These are phyloP conservation scores for Nannobrachium achirus DNA, from an alignment of 2,113 vertebrate species.

Conservation along the genomic window DNA sequence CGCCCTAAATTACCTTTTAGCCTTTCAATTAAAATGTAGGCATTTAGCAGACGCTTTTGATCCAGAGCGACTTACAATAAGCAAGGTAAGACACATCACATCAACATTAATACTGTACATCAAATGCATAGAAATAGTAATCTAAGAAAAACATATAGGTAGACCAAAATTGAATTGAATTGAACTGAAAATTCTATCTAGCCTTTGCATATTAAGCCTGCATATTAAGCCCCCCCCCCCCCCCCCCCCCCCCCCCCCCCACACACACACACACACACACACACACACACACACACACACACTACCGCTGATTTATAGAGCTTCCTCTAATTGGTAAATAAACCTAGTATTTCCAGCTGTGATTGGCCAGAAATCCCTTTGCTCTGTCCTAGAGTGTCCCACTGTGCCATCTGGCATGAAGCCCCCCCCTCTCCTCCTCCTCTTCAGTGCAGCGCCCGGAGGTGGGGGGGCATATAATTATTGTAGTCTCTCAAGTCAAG, in stretches of 20 bases:
- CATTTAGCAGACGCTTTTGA: too few species aligned
- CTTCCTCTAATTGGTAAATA: slow-evolving; percentile 60
- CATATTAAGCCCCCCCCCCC: too few species aligned
- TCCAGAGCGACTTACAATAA: too few species aligned
- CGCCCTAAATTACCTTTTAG: too few species aligned
- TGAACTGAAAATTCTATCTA: too few species aligned
- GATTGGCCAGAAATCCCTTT: slow-evolving; percentile 62
- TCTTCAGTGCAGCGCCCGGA: slow-evolving; percentile 59
- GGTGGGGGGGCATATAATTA: slow-evolving; percentile 52
- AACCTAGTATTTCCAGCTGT: slow-evolving; percentile 50
- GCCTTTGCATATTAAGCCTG: too few species aligned
- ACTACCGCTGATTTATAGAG: slow-evolving; percentile 41
- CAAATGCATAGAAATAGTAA: too few species aligned
- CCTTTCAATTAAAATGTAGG: too few species aligned
- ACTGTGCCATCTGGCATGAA: slow-evolving; percentile 69
- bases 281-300: slow-evolving; percentile 25
- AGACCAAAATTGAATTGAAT: too few species aligned
- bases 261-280: slow-evolving; percentile 22
- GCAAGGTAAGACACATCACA: too few species aligned
- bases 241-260: not conserved
- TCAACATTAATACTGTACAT: too few species aligned
- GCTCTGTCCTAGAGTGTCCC: slow-evolving; percentile 52
- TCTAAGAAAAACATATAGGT: too few species aligned
- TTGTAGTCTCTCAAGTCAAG: slow-evolving; percentile 43
- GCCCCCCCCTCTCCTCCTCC: slow-evolving; percentile 29